A percentile compares a stretch with the other conserved stretches of the same genome.
These are phyloP conservation scores for Sebastes steindachneri DNA, from an alignment of 2,797 vertebrate species.

Conservation along the genomic window DNA sequence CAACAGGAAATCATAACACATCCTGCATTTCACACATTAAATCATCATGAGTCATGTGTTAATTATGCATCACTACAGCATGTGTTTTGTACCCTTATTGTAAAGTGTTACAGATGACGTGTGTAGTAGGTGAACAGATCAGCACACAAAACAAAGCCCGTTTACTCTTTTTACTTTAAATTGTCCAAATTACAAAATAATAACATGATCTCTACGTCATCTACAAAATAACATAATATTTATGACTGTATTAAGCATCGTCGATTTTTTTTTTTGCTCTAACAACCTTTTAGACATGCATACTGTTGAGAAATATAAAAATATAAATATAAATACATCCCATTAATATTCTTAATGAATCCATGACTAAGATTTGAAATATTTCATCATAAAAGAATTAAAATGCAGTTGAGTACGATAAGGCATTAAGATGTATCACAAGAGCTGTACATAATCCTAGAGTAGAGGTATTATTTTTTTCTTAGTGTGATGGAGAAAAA, in stretches of 20 bases:
- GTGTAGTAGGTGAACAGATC: slow-evolving; percentile 21
- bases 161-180: slow-evolving; percentile 86
- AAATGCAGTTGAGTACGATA: slow-evolving; percentile 86
- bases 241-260: slow-evolving; percentile 84
- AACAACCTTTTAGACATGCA: slow-evolving; percentile 86
- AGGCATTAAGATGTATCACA: slow-evolving; percentile 88
- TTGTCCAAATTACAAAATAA: slow-evolving; percentile 89
- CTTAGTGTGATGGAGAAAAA: slow-evolving; percentile 76
- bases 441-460: slow-evolving; percentile 85
- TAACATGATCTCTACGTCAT: slow-evolving; percentile 85
- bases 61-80: not conserved
- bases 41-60: not conserved
- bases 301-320: slow-evolving; percentile 90
- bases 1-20: not conserved
- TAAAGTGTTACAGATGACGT: not conserved
- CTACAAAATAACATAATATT: slow-evolving; percentile 86
- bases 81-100: not conserved
- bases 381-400: slow-evolving; percentile 85
- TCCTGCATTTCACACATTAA: not conserved
- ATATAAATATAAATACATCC: slow-evolving; percentile 91
- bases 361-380: slow-evolving; percentile 85
- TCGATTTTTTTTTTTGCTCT: slow-evolving; percentile 79
- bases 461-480: slow-evolving; percentile 84
- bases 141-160: slow-evolving; percentile 44
- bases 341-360: slow-evolving; percentile 87